phyloP scores from a whole-genome alignment of 2,113 vertebrate genomes.

The Equus quagga region DNA sequence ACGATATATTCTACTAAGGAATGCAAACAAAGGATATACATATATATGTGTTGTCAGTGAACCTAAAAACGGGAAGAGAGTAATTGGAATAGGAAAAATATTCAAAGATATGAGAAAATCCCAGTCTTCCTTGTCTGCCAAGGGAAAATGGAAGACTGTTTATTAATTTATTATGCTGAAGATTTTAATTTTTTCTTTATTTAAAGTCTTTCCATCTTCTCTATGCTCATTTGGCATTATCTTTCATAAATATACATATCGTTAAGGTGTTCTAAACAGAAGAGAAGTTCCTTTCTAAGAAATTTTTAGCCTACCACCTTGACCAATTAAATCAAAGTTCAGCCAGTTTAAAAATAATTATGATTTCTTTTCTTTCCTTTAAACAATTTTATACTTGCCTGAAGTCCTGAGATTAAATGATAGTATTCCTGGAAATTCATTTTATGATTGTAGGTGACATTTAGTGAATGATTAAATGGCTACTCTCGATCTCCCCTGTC shows the following conservation, averaged over 20 bases:
- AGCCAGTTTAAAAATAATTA: not conserved
- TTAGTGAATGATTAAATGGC: not conserved
- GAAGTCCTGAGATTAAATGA: slow-evolving; percentile 18
- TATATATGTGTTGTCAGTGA: not conserved
- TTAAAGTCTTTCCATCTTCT: not conserved
- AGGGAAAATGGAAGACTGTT: not conserved
- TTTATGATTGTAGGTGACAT: not conserved
- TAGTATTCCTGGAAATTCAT: not conserved
- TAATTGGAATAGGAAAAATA: not conserved
- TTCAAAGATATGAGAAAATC: not conserved
- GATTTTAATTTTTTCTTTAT: not conserved
- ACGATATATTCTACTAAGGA: not conserved
- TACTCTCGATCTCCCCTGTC: slow-evolving; percentile 13
- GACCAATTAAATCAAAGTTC: not conserved
- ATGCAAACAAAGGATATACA: not conserved
- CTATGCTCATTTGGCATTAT: not conserved
- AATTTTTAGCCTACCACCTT: not conserved
- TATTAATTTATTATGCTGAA: not conserved
- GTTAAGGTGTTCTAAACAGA: not conserved
- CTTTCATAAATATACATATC: not conserved
- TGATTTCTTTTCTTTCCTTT: not conserved
- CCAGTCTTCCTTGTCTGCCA: not conserved
- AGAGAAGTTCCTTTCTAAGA: not conserved
- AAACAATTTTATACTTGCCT: not conserved
- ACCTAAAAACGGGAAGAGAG: not conserved